Evolutionary conservation across 2,888 invertebrate genomes (phyloP).

Genomic region (Perizoma affinitatum): DNA sequence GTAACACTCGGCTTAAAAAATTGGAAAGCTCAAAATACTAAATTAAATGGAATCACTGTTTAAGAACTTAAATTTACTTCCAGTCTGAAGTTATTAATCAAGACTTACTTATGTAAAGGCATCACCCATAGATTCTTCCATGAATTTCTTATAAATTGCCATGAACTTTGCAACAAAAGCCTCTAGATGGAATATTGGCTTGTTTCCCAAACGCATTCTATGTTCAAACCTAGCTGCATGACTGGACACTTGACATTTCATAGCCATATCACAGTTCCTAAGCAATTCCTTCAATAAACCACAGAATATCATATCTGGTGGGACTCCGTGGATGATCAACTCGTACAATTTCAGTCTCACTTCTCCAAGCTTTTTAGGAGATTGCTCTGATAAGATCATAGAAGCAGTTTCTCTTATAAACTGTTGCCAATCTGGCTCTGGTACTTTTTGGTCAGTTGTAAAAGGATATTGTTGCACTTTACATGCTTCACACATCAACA

Average conservation of each 20-base stretch:
- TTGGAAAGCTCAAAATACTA: no score
- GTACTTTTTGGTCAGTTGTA: slow-evolving; percentile 89
- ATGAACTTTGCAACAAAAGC: slow-evolving; percentile 98
- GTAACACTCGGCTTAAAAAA: no score
- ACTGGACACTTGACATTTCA: slow-evolving; percentile 93
- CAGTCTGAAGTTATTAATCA: not conserved
- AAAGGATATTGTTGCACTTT: slow-evolving; percentile 96
- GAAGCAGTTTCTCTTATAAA: slow-evolving; percentile 94
- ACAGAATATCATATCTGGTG: slow-evolving; percentile 95
- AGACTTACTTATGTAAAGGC: slow-evolving; percentile 62
- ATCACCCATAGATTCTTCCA: slow-evolving; percentile 88
- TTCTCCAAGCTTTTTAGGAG: slow-evolving; percentile 91
- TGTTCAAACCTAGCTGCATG: slow-evolving; percentile 96
- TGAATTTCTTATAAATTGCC: slow-evolving; percentile 95
- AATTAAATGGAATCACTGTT: not conserved
- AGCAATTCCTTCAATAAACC: slow-evolving; percentile 93
- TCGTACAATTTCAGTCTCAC: slow-evolving; percentile 96
- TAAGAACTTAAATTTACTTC: not conserved
- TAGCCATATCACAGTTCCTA: slow-evolving; percentile 93
- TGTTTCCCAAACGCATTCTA: slow-evolving; percentile 95
- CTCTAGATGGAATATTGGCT: slow-evolving; percentile 98
- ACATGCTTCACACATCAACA: slow-evolving; percentile 97
- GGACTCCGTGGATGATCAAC: slow-evolving; percentile 96
- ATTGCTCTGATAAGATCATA: slow-evolving; percentile 94
- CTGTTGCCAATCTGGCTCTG: slow-evolving; percentile 96